These are phyloP conservation scores for Gerris lacustris DNA, from an alignment of 2,888 invertebrate species.

Conservation along the genomic window DNA sequence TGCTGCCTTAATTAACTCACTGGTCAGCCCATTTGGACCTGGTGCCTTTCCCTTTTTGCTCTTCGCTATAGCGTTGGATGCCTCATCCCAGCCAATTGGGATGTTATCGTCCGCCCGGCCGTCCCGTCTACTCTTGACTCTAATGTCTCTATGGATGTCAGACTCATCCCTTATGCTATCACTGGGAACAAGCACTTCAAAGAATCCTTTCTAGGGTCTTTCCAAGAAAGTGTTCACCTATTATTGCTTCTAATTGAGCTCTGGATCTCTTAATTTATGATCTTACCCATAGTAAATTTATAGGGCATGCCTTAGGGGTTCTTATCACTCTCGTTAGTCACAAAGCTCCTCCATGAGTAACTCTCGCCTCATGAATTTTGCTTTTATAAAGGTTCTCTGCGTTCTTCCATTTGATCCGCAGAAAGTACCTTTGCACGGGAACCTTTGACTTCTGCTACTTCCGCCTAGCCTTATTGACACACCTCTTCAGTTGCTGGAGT, in stretches of 20 bases:
- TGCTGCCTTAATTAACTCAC: not conserved
- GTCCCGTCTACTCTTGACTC: not conserved
- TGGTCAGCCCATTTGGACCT: not conserved
- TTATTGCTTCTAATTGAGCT: not conserved
- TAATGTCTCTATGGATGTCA: not conserved
- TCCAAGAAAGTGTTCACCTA: not conserved
- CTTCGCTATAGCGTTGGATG: not conserved
- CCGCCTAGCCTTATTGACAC: not conserved
- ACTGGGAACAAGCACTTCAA: not conserved
- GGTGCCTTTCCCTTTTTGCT: not conserved
- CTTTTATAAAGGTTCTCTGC: not conserved
- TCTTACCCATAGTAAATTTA: not conserved
- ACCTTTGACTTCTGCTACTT: not conserved
- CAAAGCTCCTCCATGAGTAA: not conserved
- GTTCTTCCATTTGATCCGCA: not conserved
- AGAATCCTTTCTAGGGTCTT: not conserved
- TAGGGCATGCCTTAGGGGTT: not conserved
- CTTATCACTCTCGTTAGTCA: not conserved
- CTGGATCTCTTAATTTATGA: not conserved
- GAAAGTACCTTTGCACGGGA: not conserved
- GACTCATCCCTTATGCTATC: not conserved
- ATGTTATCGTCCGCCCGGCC: not conserved
- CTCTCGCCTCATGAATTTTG: not conserved
- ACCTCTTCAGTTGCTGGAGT: not conserved
- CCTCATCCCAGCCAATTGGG: not conserved